Conservation (phyloP, 2,113 vertebrate species). For the Amphiprion percula region DNA sequence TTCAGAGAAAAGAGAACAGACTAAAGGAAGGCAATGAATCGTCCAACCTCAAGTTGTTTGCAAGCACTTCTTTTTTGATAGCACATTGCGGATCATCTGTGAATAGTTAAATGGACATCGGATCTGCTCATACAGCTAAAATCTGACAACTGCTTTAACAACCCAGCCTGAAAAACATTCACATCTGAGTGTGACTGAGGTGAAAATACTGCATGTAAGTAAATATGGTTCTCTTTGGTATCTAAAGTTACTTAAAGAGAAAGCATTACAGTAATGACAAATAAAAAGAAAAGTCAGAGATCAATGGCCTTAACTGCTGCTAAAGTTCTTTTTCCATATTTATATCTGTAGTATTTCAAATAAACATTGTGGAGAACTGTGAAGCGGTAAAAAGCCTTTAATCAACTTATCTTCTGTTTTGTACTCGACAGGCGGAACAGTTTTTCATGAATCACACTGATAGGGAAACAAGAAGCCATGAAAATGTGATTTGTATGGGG, state of each 20-base stretch:
- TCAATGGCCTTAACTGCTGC: not conserved
- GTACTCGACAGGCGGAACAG: conserved; percentile 47
- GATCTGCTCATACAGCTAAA: conserved; percentile 8
- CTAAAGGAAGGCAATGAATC: not conserved
- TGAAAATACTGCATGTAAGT: not conserved
- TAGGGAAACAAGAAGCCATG: conserved; percentile 53
- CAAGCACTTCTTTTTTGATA: not conserved
- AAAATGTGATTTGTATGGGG: conserved; percentile 61
- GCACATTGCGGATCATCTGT: not conserved
- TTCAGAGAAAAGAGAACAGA: not conserved
- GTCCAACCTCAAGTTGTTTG: not conserved
- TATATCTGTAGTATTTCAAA: conserved; percentile 20
- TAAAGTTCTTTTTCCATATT: not conserved
- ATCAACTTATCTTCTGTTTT: conserved; percentile 62
- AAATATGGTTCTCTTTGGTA: not conserved
- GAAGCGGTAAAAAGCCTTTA: conserved; percentile 50
- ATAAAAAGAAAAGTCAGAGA: conserved; percentile 1
- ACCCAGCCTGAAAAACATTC: not conserved
- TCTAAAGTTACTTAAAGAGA: not conserved
- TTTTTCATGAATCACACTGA: conserved; percentile 54
- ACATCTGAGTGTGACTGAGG: not conserved
- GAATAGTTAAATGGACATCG: not conserved
- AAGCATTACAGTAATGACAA: conserved; percentile 8
- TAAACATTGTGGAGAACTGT: conserved; percentile 10
- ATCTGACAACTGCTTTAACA: conserved; percentile 6